Evolutionary conservation across 1,140 invertebrate genomes (phyloP).

Genomic region (Heliconius himera): DNA sequence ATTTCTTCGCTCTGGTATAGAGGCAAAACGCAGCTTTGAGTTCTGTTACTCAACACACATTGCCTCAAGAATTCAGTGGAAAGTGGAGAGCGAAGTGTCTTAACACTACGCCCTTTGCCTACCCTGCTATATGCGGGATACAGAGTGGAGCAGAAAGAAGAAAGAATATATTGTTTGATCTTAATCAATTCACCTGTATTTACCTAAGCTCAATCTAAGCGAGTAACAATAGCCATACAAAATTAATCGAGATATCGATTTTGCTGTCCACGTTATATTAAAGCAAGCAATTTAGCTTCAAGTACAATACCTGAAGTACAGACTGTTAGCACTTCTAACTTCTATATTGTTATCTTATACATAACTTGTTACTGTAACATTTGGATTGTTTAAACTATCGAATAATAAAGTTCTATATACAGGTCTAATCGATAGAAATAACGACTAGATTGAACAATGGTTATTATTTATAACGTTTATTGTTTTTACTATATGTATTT

Average conservation of each 20-base stretch:
- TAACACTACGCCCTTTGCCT: no score
- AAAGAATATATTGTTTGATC: no score
- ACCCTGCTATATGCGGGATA: no score
- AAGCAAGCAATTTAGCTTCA: background rate
- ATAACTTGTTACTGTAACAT: background rate
- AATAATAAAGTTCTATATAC: background rate
- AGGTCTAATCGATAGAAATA: background rate
- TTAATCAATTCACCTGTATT: background rate
- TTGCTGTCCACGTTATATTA: background rate
- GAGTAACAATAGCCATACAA: background rate
- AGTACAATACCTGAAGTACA: background rate
- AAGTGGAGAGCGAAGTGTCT: no score
- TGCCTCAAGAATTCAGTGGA: no score
- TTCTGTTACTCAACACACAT: no score
- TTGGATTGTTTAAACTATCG: background rate
- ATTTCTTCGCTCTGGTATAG: no score
- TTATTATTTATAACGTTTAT: no score
- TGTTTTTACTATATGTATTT: no score
- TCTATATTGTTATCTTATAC: background rate
- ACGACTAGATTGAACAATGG: no score
- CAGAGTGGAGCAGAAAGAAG: no score
- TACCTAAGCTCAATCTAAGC: background rate
- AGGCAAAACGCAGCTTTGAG: no score
- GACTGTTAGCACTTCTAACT: background rate
- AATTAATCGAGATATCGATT: conserved; percentile 1